Base-by-base conservation (phyloP, 2,888 invertebrate species). In the Xestia c-nigrum region DNA sequence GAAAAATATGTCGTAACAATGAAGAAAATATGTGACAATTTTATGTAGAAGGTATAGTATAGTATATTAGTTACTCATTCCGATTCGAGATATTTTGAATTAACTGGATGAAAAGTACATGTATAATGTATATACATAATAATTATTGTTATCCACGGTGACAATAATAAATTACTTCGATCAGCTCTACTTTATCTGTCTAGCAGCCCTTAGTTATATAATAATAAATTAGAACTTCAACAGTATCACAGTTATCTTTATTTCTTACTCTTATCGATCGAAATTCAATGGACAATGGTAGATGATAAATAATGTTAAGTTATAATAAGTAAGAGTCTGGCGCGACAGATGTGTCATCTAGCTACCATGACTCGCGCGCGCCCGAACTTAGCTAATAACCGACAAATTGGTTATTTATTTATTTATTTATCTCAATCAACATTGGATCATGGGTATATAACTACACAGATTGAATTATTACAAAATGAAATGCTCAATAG, bases 321-420 rank as follows among this genome's bases (percentile, higher is more conserved):
- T n/a, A n/a, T n/a, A n/a, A 40, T 63, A 40, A n/a, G 47, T 46
- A 59, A 50, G 43, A 24, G 10, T 19, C 59, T 14, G 6, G 6
- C 38, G 50, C 50, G 57, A 65, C 64, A 70, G n/a, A 71, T 72
- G 47, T 71, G 24, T 66, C 46, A 46, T n/a, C 16, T 55, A 43
- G 4, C 31, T 64, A 24, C 19, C n/a, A 38, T 46, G 69, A 46
- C 31, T 21, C 10, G 40, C 47, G 46, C 10, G 67, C 9, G 21
- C 31, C 6, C 19, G 12, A 78, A 63, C 69, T 78, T 78, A 16
- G 38, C 24, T 78, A 69, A 78, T 78, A 78, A 46, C 43, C 61
- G 38, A 78, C 24, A 63, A 31, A 52, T 40, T 46, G 52, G 46
- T 24, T 76, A 19, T 12, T n/a, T n/a, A n/a, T n/a, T n/a, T n/a